phyloP scores from a whole-genome alignment of 2,113 vertebrate genomes.

The Piaya cayana region DNA sequence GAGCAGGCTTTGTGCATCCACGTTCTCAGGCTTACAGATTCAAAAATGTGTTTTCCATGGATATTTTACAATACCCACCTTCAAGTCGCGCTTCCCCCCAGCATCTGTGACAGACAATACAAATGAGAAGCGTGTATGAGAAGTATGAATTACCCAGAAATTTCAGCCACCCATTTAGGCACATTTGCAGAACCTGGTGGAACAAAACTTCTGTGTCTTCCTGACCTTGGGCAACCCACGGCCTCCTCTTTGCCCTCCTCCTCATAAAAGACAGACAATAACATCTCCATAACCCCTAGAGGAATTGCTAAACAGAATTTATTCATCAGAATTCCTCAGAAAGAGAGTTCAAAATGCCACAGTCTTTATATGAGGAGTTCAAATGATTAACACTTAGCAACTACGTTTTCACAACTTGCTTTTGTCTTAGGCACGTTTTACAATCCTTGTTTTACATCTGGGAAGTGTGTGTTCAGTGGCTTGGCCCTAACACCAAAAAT shows the following conservation, averaged over 20 bases:
- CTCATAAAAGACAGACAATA: not conserved
- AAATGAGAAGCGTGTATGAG: accelerated
- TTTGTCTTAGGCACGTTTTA: not conserved
- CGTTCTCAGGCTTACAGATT: not conserved
- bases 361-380: not conserved
- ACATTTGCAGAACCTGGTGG: not conserved
- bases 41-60: not conserved
- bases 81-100: not conserved
- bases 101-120: not conserved
- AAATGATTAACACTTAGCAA: not conserved
- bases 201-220: not conserved
- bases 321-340: not conserved
- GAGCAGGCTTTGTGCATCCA: not conserved
- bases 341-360: not conserved
- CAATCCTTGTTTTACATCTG: not conserved
- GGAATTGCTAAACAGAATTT: not conserved
- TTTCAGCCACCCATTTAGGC: not conserved
- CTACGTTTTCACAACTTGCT: not conserved
- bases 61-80: not conserved
- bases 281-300: not conserved
- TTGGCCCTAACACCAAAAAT: not conserved
- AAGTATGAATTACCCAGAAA: not conserved
- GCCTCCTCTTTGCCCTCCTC: not conserved
- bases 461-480: not conserved
- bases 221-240: not conserved